Conservation (phyloP, 1,140 invertebrate species). For the Megathymus violae region DNA sequence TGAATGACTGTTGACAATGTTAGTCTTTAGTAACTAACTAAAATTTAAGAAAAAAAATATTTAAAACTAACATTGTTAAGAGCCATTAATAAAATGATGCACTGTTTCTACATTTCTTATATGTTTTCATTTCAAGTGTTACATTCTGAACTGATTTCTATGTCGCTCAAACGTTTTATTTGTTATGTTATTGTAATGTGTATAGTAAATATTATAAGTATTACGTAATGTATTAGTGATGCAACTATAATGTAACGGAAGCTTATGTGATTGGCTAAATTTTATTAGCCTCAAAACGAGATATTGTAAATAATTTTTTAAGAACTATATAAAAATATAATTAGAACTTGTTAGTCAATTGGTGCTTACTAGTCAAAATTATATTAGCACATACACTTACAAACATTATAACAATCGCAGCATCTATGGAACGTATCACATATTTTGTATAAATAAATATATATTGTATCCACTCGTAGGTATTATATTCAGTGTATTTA, state of each 20-base stretch:
- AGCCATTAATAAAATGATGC: not conserved
- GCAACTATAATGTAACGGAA: conserved; percentile 44
- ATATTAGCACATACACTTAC: conserved; percentile 66
- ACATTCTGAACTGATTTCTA: conserved; percentile 24
- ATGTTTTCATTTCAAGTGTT: conserved; percentile 15
- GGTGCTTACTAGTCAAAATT: conserved; percentile 84
- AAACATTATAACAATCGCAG: conserved; percentile 8
- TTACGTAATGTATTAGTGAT: conserved; percentile 38
- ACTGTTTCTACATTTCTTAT: not conserved
- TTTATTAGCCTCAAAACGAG: conserved; percentile 66
- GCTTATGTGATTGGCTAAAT: conserved; percentile 71
- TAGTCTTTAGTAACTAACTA: too few relatives aligned
- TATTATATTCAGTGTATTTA: not conserved
- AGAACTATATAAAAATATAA: conserved; percentile 51
- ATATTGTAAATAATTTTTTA: conserved; percentile 70
- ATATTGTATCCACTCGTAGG: conserved; percentile 5
- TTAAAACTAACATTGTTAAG: too few relatives aligned
- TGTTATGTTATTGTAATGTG: conserved; percentile 37
- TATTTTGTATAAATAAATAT: conserved; percentile 25
- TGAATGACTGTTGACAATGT: too few relatives aligned
- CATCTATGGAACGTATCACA: conserved; percentile 8
- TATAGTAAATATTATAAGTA: conserved; percentile 27
- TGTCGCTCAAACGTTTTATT: conserved; percentile 55
- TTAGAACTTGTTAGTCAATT: conserved; percentile 68
- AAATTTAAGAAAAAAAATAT: too few relatives aligned